A percentile compares a stretch with the other conserved stretches of the same genome.
These are phyloP conservation scores for Dermolepida albohirtum DNA, from an alignment of 2,888 invertebrate genomes.

Conservation along the genomic window DNA sequence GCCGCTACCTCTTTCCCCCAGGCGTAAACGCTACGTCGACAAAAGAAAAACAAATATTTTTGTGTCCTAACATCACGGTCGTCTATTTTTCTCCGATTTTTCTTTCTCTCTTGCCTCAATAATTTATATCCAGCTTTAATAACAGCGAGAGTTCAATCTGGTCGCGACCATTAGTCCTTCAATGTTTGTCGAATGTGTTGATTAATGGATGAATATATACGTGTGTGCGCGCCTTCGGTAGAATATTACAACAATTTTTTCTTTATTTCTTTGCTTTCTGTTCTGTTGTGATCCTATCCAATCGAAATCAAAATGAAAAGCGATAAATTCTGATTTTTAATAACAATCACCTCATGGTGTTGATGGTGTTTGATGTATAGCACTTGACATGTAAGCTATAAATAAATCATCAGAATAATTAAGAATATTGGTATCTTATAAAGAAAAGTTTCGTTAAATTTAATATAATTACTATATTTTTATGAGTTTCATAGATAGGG, in stretches of 20 bases:
- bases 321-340: too few species aligned
- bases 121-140: conserved; percentile 32
- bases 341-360: too few species aligned
- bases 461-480: too few species aligned
- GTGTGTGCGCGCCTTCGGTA: neutral
- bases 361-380: too few species aligned
- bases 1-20: neutral
- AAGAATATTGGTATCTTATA: too few species aligned
- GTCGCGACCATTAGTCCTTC: conserved; percentile 27
- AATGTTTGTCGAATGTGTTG: conserved; percentile 13
- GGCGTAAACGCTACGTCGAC: conserved; percentile 1
- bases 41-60: conserved; percentile 33
- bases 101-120: conserved; percentile 2
- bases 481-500: too few species aligned
- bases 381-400: too few species aligned
- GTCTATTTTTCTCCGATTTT: neutral
- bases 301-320: too few species aligned
- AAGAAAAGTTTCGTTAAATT: too few species aligned
- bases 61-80: conserved; percentile 18
- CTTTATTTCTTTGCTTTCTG: neutral
- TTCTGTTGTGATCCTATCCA: neutral
- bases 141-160: conserved; percentile 31
- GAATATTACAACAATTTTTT: neutral
- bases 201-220: conserved; percentile 30
- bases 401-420: too few species aligned